phyloP scores from a whole-genome alignment of 1,140 invertebrate genomes.

The Melipona quadrifasciata region DNA sequence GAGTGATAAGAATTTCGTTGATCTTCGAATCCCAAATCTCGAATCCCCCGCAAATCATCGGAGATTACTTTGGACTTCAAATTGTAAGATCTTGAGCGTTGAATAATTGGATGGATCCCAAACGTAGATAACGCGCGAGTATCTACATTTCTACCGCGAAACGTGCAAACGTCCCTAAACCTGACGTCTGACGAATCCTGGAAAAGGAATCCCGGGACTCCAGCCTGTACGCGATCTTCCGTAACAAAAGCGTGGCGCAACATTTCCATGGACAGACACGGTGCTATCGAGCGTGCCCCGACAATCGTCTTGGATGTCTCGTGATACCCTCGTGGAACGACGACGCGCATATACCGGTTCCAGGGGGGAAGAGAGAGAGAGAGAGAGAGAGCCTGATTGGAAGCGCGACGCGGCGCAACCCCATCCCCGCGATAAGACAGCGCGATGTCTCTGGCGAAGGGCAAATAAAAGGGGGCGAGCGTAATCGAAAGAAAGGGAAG shows the following conservation, averaged over 20 bases:
- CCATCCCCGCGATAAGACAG: slow-evolving; percentile 53
- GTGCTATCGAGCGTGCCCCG: slow-evolving; percentile 23
- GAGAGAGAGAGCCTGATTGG: slow-evolving; percentile 28
- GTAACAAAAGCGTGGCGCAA: background rate
- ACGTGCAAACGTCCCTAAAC: background rate
- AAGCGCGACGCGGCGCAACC: slow-evolving; percentile 25
- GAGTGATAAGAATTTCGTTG: too few species aligned
- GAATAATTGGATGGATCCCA: too few species aligned
- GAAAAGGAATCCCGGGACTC: background rate
- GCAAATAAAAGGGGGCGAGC: slow-evolving; percentile 51
- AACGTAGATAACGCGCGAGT: too few species aligned
- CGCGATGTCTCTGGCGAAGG: slow-evolving; percentile 56
- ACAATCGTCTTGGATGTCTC: slow-evolving; percentile 11
- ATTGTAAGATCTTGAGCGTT: too few species aligned
- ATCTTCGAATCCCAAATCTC: too few species aligned
- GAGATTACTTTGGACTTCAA: too few species aligned
- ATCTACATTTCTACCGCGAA: background rate
- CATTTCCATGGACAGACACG: background rate
- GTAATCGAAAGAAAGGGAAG: slow-evolving; percentile 58
- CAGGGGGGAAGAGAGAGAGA: background rate
- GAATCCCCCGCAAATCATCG: too few species aligned
- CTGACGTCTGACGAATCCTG: background rate
- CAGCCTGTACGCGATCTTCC: background rate
- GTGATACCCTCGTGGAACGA: slow-evolving; percentile 21
- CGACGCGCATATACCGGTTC: slow-evolving; percentile 19